These are phyloP conservation scores for Nylanderia fulva DNA, from an alignment of 1,140 invertebrate species.

Conservation along the genomic window DNA sequence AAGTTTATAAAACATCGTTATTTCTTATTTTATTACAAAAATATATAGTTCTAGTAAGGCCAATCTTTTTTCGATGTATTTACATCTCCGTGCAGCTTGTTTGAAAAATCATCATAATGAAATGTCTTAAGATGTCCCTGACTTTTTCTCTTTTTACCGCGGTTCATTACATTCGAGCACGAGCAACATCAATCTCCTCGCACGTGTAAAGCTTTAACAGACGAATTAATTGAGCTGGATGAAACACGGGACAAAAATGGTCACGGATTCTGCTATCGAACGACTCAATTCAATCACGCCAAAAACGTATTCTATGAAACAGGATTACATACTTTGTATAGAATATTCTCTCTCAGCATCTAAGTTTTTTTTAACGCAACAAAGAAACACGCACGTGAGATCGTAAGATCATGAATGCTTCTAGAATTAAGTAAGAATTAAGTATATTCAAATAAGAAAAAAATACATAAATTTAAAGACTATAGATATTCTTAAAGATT, in stretches of 20 bases:
- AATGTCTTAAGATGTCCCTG: slow-evolving; percentile 14
- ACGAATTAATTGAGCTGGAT: slow-evolving; percentile 45
- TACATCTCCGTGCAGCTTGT: neutral
- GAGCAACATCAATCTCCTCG: slow-evolving; percentile 47
- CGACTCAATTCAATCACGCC: slow-evolving; percentile 64
- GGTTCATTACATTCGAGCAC: slow-evolving; percentile 40
- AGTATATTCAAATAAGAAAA: neutral
- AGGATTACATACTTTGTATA: slow-evolving; percentile 11
- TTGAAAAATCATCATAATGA: slow-evolving; percentile 30
- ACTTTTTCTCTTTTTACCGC: slow-evolving; percentile 30
- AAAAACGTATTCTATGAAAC: slow-evolving; percentile 26
- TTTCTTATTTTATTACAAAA: neutral
- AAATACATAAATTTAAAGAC: neutral
- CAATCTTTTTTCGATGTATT: neutral
- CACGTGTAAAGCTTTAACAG: slow-evolving; percentile 47
- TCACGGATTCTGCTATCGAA: slow-evolving; percentile 50
- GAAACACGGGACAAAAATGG: slow-evolving; percentile 50
- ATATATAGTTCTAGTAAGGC: neutral
- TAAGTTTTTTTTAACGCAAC: neutral
- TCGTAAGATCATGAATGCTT: neutral
- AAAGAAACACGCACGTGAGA: neutral
- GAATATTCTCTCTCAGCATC: slow-evolving; percentile 4
- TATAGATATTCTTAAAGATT: neutral
- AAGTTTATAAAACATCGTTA: neutral
- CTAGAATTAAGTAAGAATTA: too few species aligned